phyloP scores from a whole-genome alignment of 1,140 invertebrate species.

The Gonatopus flavifemur region DNA sequence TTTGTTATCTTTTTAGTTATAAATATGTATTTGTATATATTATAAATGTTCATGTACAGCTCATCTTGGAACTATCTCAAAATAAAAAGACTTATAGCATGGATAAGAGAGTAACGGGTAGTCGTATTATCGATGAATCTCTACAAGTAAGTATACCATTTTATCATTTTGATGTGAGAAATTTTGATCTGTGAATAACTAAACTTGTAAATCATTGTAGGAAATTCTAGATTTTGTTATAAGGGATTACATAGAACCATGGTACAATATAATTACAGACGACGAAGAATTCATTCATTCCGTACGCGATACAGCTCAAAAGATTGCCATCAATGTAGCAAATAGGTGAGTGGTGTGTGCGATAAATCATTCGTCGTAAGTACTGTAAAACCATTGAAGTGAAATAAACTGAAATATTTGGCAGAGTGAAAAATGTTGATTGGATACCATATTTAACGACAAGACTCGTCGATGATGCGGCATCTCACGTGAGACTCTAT shows the following conservation, averaged over 20 bases:
- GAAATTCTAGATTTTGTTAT: slow-evolving; percentile 75
- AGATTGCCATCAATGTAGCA: slow-evolving; percentile 62
- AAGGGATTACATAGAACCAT: slow-evolving; percentile 77
- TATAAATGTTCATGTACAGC: slow-evolving; percentile 24
- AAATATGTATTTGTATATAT: background rate
- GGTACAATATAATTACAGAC: slow-evolving; percentile 66
- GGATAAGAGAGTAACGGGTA: slow-evolving; percentile 66
- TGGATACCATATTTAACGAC: slow-evolving; percentile 88
- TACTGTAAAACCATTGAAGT: background rate
- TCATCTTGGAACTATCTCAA: slow-evolving; percentile 42
- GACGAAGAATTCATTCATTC: slow-evolving; percentile 62
- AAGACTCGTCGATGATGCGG: slow-evolving; percentile 85
- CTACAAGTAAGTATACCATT: slow-evolving; percentile 56
- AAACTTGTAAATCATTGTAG: slow-evolving; percentile 25
- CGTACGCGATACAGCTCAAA: slow-evolving; percentile 61
- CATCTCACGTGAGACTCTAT: slow-evolving; percentile 83
- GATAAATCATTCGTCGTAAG: background rate
- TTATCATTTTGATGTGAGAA: background rate
- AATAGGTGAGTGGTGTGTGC: slow-evolving; percentile 52
- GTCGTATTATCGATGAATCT: slow-evolving; percentile 70
- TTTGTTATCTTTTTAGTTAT: background rate
- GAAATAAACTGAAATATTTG: slow-evolving; percentile 3
- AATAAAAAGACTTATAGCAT: slow-evolving; percentile 51
- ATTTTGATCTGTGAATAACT: slow-evolving; percentile 7
- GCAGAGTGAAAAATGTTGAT: slow-evolving; percentile 82